These are phyloP conservation scores for Drosophila picticornis DNA, from an alignment of 2,888 invertebrate genomes.

Conservation along the genomic window DNA sequence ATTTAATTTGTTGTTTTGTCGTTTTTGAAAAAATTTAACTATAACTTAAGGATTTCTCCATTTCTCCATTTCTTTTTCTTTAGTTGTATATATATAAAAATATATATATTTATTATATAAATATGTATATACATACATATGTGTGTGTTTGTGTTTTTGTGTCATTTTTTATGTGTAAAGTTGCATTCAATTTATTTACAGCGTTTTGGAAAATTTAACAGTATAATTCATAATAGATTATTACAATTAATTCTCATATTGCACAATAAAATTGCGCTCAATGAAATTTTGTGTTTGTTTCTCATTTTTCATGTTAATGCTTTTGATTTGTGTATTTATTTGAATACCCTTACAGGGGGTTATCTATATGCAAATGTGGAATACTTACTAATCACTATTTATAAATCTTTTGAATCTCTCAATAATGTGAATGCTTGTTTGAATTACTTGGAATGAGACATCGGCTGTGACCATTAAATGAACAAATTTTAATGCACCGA, in stretches of 20 bases:
- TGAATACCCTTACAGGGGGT: constrained; percentile 26
- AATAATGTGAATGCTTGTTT: neutral
- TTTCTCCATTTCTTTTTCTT: constrained; percentile 32
- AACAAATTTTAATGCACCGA: neutral
- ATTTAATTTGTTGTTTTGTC: constrained; percentile 26
- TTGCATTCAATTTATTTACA: constrained; percentile 50
- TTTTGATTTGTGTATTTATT: neutral
- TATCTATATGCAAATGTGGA: neutral
- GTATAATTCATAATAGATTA: constrained; percentile 50
- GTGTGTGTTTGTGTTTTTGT: constrained; percentile 17
- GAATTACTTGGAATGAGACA: constrained; percentile 3
- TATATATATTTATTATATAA: constrained; percentile 56
- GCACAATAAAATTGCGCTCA: constrained; percentile 61
- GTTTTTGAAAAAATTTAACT: constrained; percentile 77
- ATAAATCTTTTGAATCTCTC: constrained; percentile 8
- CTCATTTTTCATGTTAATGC: constrained; percentile 3
- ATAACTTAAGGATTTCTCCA: constrained; percentile 49
- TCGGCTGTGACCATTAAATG: neutral
- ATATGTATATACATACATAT: constrained; percentile 36
- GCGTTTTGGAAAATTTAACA: constrained; percentile 52
- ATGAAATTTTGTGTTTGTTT: constrained; percentile 14
- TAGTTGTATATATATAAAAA: constrained; percentile 61
- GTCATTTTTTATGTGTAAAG: constrained; percentile 17
- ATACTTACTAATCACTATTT: neutral
- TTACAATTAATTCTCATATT: constrained; percentile 61